These are phyloP conservation scores for Apteryx owenii DNA, from an alignment of 2,113 vertebrate genomes.

Conservation along the genomic window DNA sequence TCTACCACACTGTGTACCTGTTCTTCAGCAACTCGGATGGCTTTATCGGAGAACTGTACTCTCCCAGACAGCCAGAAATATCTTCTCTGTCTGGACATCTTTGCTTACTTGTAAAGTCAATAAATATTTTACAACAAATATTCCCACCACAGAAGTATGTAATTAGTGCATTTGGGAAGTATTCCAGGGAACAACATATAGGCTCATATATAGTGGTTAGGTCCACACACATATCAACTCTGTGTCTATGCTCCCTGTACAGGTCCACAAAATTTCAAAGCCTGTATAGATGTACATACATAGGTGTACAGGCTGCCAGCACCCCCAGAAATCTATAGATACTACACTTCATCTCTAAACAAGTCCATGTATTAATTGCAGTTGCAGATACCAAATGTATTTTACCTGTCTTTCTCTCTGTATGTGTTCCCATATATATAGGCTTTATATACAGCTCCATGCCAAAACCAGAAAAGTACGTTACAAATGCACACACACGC, in stretches of 20 bases:
- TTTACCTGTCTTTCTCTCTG: not conserved
- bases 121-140: not conserved
- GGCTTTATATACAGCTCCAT: rapidly evolving
- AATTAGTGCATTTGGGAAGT: not conserved
- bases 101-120: not conserved
- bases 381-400: not conserved
- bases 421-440: rapidly evolving
- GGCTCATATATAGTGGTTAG: not conserved
- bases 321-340: not conserved
- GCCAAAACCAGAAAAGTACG: not conserved
- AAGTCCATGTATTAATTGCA: not conserved
- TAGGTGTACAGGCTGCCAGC: not conserved
- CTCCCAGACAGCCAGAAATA: not conserved
- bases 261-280: not conserved
- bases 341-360: not conserved
- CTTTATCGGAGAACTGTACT: not conserved
- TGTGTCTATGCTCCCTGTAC: rapidly evolving
- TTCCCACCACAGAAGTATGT: not conserved
- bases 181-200: not conserved
- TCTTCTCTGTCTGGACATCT: not conserved
- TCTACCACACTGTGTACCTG: slow-evolving; percentile 14
- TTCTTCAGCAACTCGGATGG: slow-evolving; percentile 38
- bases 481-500: not conserved
- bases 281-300: not conserved
- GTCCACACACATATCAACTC: not conserved